phyloP scores from a whole-genome alignment of 2,113 vertebrate genomes.

The Corynorhinus townsendii region DNA sequence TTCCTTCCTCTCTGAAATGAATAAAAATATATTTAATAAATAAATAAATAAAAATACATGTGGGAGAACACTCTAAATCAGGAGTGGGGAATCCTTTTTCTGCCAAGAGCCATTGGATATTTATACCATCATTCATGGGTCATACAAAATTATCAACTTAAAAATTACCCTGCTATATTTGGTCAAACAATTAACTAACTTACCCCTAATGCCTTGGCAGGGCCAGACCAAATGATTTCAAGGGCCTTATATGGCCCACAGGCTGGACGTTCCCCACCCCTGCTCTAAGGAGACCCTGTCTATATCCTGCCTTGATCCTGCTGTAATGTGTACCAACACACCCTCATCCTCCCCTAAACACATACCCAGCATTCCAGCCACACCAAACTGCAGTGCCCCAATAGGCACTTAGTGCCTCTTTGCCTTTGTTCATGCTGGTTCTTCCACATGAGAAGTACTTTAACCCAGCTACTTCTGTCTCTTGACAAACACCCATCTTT shows the following conservation, averaged over 20 bases:
- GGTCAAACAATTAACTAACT: too few relatives aligned
- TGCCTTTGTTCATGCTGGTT: neutral
- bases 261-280: too few relatives aligned
- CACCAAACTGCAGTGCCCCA: neutral
- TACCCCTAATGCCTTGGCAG: too few relatives aligned
- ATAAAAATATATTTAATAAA: too few relatives aligned
- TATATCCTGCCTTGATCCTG: neutral
- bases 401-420: neutral
- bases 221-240: too few relatives aligned
- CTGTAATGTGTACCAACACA: neutral
- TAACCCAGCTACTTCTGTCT: neutral
- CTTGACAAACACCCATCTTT: neutral
- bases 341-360: neutral
- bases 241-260: too few relatives aligned
- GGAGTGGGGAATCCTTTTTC: too few relatives aligned
- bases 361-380: neutral
- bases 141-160: too few relatives aligned
- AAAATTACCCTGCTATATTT: too few relatives aligned
- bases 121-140: too few relatives aligned
- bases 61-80: neutral
- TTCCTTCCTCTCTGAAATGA: too few relatives aligned
- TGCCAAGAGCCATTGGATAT: too few relatives aligned
- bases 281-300: neutral
- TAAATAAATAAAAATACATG: neutral
- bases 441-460: neutral